Evolutionary conservation across 2,888 invertebrate species (phyloP), one percentile per base, ranked within the genome.

Genomic region (Plagodis dolabraria): DNA sequence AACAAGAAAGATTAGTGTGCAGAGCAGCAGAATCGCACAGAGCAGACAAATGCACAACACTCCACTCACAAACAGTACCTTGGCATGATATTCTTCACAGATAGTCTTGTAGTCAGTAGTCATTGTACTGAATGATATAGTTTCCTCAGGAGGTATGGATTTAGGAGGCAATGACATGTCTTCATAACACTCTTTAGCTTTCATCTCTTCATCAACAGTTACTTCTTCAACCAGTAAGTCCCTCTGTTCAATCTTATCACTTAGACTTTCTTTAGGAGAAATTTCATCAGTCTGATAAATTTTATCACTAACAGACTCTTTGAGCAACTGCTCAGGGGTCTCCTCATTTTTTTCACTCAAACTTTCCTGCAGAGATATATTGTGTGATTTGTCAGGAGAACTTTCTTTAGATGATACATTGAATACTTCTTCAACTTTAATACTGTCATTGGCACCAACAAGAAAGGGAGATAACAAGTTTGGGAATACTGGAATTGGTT

Each of bases 91-190:
- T 63, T 96, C 95, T 70, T 96, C 95, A 75, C 96, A 94, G 55
- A 96, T 92, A 12, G 96, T 95, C 77, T 95, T 95, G 79, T 96
- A 96, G 68, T 96, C 96, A 34, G 96, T 95, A 8, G 95, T 94
- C 70, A 94, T 89, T 6, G 94, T 94, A 71, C 93, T 94, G 58
- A 94, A 93, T 63, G 93, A 91, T 64, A 82, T 77, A 9, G 84
- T 86, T 48, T 92, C 92, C 34, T 89, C 89, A 0, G 77, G 80
- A 10, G 81, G 79, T 57, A 88, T 79, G 1, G 90, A 91, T 63
- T 89, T 92, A 2, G 85, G 84, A 49, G 85, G 86, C 2, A 79
- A 77, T 9, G 70, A 71, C 7, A 22, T 33, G 43, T 84, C 85
- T 58, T 82, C 81, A 10, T 69, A 70, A 53, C 70, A 70, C 0